Evolutionary conservation across 1,140 invertebrate species (phyloP).

Genomic region (Sipha flava): DNA sequence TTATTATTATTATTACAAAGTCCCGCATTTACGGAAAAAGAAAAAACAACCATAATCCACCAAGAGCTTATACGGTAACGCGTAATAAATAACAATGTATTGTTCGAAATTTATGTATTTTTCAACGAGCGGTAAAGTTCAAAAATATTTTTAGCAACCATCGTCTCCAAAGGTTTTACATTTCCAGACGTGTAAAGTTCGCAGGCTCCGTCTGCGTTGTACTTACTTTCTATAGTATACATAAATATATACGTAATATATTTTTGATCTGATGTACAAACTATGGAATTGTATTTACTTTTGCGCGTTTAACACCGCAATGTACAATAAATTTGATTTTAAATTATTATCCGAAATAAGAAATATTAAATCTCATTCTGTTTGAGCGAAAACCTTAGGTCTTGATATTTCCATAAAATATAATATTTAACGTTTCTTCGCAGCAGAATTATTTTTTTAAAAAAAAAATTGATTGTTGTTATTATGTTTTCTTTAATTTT

Average conservation of each 20-base stretch:
- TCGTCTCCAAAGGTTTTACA: background rate
- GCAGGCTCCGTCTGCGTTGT: no score
- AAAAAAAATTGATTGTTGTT: no score
- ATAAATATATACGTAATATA: no score
- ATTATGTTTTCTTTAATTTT: no score
- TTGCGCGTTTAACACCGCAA: no score
- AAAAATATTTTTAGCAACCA: background rate
- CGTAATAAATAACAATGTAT: constrained; percentile 16
- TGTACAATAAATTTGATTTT: background rate
- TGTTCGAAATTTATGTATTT: constrained; percentile 18
- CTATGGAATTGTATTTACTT: background rate
- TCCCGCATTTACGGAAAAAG: background rate
- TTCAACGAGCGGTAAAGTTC: constrained; percentile 12
- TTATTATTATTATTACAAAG: constrained; percentile 6
- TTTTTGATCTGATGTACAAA: background rate
- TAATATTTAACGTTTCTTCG: background rate
- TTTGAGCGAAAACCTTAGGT: background rate
- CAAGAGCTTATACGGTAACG: constrained; percentile 10
- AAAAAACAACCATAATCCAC: constrained; percentile 14
- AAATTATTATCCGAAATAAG: background rate
- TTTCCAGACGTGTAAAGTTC: background rate
- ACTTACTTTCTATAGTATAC: background rate
- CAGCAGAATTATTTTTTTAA: background rate
- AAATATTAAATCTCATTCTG: background rate
- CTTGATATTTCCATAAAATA: background rate